These are phyloP conservation scores for Cryptocheilus praepositus DNA, from an alignment of 2,888 invertebrate species.

Conservation along the genomic window DNA sequence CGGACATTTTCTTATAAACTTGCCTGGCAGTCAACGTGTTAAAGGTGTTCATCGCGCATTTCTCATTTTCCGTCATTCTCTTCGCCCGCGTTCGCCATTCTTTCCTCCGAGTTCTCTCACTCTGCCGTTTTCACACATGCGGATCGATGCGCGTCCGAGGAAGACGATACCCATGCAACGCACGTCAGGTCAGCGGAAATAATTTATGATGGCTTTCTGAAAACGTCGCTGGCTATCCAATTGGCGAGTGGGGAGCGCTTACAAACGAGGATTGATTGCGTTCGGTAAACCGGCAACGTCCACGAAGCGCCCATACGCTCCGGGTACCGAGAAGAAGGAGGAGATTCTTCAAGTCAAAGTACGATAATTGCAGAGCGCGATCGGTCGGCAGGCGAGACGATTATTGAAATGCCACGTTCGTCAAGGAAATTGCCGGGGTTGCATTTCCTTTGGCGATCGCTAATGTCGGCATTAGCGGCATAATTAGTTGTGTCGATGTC, in stretches of 20 bases:
- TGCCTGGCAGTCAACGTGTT: too few species aligned
- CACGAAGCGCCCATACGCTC: neutral
- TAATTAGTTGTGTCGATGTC: too few species aligned
- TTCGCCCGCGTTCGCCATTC: too few species aligned
- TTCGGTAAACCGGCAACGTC: slow-evolving; percentile 10
- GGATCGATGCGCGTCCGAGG: too few species aligned
- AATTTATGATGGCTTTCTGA: slow-evolving; percentile 54
- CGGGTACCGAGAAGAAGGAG: slow-evolving; percentile 16
- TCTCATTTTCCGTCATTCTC: too few species aligned
- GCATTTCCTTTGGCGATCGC: too few species aligned
- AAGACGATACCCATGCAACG: slow-evolving; percentile 29
- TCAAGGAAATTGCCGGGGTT: too few species aligned
- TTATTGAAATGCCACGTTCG: slow-evolving; percentile 41
- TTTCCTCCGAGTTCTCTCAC: too few species aligned
- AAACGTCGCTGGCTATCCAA: slow-evolving; percentile 45
- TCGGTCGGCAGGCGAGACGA: slow-evolving; percentile 30
- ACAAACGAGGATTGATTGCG: slow-evolving; percentile 52
- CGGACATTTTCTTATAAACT: too few species aligned
- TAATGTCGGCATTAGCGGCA: too few species aligned
- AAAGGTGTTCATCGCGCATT: too few species aligned
- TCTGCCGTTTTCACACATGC: too few species aligned
- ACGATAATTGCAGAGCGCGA: slow-evolving; percentile 37
- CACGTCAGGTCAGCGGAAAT: slow-evolving; percentile 37
- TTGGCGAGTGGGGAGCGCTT: slow-evolving; percentile 20
- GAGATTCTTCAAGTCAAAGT: slow-evolving; percentile 42